phyloP scores from a whole-genome alignment of 2,797 vertebrate genomes.

The Scyliorhinus canicula region DNA sequence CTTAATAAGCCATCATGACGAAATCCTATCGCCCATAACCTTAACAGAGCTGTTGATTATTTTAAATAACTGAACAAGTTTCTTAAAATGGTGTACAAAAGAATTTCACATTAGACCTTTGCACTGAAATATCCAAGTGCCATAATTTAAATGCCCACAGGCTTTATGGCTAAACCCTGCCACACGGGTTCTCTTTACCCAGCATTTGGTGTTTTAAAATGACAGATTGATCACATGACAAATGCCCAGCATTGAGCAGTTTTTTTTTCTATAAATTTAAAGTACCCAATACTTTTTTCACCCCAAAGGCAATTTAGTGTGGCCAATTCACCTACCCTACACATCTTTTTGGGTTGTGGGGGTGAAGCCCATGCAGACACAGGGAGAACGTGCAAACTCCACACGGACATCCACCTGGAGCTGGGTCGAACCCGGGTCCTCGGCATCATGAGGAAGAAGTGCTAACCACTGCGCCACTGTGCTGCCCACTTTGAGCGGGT shows the following conservation, averaged over 20 bases:
- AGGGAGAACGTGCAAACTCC: too few species aligned
- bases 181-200: background rate
- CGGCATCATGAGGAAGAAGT: too few species aligned
- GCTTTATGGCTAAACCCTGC: background rate
- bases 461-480: too few species aligned
- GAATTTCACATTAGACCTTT: background rate
- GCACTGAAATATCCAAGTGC: background rate
- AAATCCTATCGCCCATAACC: background rate
- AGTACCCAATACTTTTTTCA: too few species aligned
- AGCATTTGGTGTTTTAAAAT: constrained; percentile 5
- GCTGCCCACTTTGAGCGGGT: too few species aligned
- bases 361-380: too few species aligned
- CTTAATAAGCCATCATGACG: background rate
- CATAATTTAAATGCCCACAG: background rate
- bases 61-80: background rate
- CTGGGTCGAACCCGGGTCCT: too few species aligned
- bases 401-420: too few species aligned
- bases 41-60: background rate
- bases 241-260: background rate
- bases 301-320: too few species aligned
- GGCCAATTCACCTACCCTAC: too few species aligned
- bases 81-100: background rate
- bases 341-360: too few species aligned
- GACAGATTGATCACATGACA: background rate
- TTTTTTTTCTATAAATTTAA: too few species aligned